These are phyloP conservation scores for Andinoacara biseriatus DNA, from an alignment of 2,113 vertebrate genomes.

Conservation along the genomic window DNA sequence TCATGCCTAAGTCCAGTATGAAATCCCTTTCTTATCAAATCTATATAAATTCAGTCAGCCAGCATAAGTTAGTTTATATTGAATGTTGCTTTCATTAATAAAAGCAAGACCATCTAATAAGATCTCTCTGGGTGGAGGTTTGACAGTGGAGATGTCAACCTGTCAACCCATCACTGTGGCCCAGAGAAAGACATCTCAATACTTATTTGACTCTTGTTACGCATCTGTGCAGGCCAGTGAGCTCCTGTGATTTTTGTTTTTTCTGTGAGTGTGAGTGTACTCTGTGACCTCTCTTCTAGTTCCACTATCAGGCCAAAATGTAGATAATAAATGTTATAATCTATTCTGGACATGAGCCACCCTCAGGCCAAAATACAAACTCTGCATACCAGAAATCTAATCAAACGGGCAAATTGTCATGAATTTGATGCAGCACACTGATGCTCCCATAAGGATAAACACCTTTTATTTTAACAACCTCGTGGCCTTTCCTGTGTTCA, in stretches of 20 bases:
- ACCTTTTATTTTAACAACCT: background rate
- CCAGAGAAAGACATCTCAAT: background rate
- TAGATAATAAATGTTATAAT: conserved; percentile 4
- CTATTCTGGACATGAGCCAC: conserved; percentile 1
- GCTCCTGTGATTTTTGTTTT: background rate
- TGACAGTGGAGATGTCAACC: background rate
- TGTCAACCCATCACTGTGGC: background rate
- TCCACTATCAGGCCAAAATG: background rate
- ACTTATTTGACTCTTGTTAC: background rate
- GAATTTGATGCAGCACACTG: background rate
- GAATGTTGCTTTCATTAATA: background rate
- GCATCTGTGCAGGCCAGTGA: background rate
- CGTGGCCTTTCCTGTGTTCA: background rate
- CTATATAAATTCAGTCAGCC: background rate
- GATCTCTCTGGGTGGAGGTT: background rate
- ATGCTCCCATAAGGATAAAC: background rate
- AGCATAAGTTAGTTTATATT: background rate
- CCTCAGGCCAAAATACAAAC: background rate
- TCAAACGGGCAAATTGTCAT: background rate
- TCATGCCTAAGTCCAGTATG: background rate
- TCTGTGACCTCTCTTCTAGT: conserved; percentile 1
- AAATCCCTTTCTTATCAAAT: background rate
- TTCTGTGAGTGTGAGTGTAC: background rate
- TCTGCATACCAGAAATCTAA: conserved; percentile 5
- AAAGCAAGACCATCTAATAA: background rate